phyloP scores from a whole-genome alignment of 2,888 invertebrate species.

The Cylindroiulus punctatus region DNA sequence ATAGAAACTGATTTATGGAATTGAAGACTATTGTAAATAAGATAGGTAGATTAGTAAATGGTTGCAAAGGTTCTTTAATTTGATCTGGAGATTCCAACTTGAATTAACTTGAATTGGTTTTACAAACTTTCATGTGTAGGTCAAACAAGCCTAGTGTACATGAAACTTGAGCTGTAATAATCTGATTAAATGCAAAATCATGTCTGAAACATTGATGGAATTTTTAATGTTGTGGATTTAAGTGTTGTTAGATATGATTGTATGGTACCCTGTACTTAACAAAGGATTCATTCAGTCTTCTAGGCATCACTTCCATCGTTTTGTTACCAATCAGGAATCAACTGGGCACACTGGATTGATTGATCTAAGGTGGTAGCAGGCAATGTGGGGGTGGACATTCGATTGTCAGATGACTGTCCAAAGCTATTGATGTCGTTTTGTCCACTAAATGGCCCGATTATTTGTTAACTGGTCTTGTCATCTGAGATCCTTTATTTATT shows the following conservation, averaged over 20 bases:
- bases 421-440: slow-evolving; percentile 48
- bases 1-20: too few relatives aligned
- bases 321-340: slow-evolving; percentile 54
- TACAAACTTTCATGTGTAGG: not conserved
- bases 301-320: slow-evolving; percentile 55
- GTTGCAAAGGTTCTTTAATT: too few relatives aligned
- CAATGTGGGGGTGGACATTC: slow-evolving; percentile 42
- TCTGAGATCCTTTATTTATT: slow-evolving; percentile 49
- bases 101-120: too few relatives aligned
- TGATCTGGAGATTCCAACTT: too few relatives aligned
- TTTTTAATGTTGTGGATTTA: slow-evolving; percentile 48
- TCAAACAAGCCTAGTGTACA: not conserved
- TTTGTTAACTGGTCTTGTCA: slow-evolving; percentile 39
- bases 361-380: slow-evolving; percentile 57
- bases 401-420: slow-evolving; percentile 48
- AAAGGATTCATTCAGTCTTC: slow-evolving; percentile 59
- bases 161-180: not conserved
- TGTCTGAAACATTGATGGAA: slow-evolving; percentile 46
- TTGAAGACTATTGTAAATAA: too few relatives aligned
- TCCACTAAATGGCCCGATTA: slow-evolving; percentile 33
- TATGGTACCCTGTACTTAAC: slow-evolving; percentile 55
- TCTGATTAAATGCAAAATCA: not conserved
- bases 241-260: slow-evolving; percentile 42
- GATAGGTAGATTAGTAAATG: too few relatives aligned
- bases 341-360: slow-evolving; percentile 54